Evolutionary conservation across 2,113 vertebrate species (phyloP), one percentile per base, ranked within the genome.

Genomic region (Gobius niger): DNA sequence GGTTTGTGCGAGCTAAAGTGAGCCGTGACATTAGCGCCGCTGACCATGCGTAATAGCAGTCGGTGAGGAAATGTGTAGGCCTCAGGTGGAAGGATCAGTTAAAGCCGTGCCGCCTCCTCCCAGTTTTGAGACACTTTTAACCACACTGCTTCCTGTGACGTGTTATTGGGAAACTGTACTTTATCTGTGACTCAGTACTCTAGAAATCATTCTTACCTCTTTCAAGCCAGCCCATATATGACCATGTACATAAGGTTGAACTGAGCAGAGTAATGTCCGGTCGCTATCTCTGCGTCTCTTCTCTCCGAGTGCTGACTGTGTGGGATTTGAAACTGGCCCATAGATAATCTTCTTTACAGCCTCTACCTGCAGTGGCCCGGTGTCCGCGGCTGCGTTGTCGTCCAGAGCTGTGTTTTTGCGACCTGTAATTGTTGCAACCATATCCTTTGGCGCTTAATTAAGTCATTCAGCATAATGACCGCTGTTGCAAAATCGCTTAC

Each of bases 241-340:
- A 16, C 40, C 9, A 40, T n/a, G 9, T 14, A 60, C 7, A 15
- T 40, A 40, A 57, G 11, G 0, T 7, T 7, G 9, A 4, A 60
- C 47, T 54, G 53, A 59, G 70, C 54, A 53, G 53, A 42, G 76
- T 76, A 77, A 16, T 54, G 51, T 76, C 75, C 69, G 7, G 57
- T 2, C 47, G 54, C 60, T 34, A 8, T 67, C 80, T 49, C 46
- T 14, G 44, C 64, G 44, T 66, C 51, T 51, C 59, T 75, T 56
- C 72, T 72, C 34, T 72, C n/a, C 47, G 50, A 77, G 52, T 86
- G 88, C 88, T 90, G 87, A 90, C 75, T 70, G 53, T 70, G 83
- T 82, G 46, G 81, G 81, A 88, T 85, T 85, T 82, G 70, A 82
- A 68, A 71, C 73, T 70, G 70, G 54, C 53, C 70, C 64, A 52